These are phyloP conservation scores for Cyrtonyx montezumae DNA, from an alignment of 2,113 vertebrate genomes.

Conservation along the genomic window DNA sequence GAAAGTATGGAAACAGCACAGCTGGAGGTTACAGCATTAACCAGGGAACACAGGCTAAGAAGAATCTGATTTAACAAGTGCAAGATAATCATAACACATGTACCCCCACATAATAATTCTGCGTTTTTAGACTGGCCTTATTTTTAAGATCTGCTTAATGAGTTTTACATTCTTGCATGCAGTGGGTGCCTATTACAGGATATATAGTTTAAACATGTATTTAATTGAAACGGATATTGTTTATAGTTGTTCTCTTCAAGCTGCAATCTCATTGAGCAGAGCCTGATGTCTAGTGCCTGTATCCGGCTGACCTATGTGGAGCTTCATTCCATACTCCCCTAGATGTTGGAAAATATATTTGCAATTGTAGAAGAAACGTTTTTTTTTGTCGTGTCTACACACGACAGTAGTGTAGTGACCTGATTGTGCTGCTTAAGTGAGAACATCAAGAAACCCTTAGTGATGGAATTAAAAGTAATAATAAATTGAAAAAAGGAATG, in stretches of 20 bases:
- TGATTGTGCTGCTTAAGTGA: neutral
- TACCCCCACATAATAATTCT: fast-evolving
- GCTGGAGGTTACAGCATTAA: fast-evolving
- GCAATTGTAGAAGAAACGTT: neutral
- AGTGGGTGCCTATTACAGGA: neutral
- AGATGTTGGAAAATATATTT: neutral
- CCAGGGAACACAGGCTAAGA: neutral
- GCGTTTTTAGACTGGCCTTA: neutral
- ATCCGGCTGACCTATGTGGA: fast-evolving
- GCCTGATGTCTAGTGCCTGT: neutral
- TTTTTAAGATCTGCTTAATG: neutral
- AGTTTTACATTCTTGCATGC: neutral
- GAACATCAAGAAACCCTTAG: neutral
- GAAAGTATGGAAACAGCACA: neutral
- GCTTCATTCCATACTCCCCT: neutral
- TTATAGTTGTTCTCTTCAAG: neutral
- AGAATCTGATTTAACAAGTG: neutral
- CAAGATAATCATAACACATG: neutral
- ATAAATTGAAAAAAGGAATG: neutral
- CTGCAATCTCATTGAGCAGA: neutral
- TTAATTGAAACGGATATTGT: neutral
- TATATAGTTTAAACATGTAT: neutral
- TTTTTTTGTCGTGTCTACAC: neutral
- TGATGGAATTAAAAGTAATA: neutral
- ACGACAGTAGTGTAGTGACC: too few species aligned